phyloP scores from a whole-genome alignment of 2,113 vertebrate genomes.

The Misgurnus mizolepis region DNA sequence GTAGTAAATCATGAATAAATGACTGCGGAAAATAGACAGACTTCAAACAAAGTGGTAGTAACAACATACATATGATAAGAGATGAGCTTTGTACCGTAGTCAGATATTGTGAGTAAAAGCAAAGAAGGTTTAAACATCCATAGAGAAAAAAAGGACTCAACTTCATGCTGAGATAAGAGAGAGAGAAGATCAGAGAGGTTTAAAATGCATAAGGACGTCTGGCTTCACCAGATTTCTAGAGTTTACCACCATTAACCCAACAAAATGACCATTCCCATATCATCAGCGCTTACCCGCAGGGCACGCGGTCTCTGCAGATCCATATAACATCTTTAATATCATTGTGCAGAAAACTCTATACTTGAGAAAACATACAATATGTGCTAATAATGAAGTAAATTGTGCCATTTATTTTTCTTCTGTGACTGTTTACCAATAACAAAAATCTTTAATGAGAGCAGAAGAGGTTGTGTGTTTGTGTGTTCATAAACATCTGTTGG shows the following conservation, averaged over 20 bases:
- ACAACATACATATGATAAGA: background rate
- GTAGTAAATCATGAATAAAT: background rate
- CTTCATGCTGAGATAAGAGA: constrained; percentile 32
- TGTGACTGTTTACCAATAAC: background rate
- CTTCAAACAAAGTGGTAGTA: background rate
- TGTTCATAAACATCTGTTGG: no score
- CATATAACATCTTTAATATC: background rate
- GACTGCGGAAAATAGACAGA: background rate
- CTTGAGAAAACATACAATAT: background rate
- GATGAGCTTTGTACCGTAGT: background rate
- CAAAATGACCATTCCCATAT: background rate
- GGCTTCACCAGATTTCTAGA: background rate
- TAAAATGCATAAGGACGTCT: background rate
- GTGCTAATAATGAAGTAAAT: no score
- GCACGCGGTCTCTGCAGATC: background rate
- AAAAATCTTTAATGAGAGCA: background rate
- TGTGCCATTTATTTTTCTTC: background rate
- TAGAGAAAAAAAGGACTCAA: background rate
- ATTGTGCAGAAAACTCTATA: background rate
- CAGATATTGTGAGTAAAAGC: background rate
- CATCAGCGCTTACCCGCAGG: background rate
- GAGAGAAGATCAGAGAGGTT: constrained; percentile 24
- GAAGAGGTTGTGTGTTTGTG: no score
- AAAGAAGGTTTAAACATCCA: constrained; percentile 31
- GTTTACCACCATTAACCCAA: constrained; percentile 1